A percentile compares a stretch with the other conserved stretches of the same genome.
These are phyloP conservation scores for Orchestes rusci DNA, from an alignment of 2,888 invertebrate species.

Conservation along the genomic window DNA sequence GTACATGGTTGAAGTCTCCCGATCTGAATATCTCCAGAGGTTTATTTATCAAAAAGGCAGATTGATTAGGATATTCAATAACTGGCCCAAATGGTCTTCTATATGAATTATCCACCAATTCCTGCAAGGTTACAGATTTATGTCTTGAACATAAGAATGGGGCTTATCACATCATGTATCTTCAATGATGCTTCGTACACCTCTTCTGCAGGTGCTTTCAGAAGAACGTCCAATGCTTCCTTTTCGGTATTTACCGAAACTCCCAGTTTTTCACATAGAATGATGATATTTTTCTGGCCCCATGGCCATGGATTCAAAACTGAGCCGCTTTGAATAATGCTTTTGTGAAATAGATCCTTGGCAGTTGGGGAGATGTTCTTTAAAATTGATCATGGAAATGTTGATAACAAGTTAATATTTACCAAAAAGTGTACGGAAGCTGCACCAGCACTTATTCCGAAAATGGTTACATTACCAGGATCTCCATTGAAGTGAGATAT, in stretches of 20 bases:
- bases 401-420: neutral
- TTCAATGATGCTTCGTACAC: slow-evolving; percentile 21
- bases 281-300: slow-evolving; percentile 21
- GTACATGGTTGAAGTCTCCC: slow-evolving; percentile 34
- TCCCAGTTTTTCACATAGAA: slow-evolving; percentile 24
- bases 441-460: slow-evolving; percentile 49
- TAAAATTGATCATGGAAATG: neutral
- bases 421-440: slow-evolving; percentile 45
- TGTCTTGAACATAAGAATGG: too few species aligned
- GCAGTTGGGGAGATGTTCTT: slow-evolving; percentile 39
- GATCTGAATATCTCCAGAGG: slow-evolving; percentile 30
- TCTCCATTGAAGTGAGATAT: slow-evolving; percentile 46
- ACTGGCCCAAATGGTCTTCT: slow-evolving; percentile 26
- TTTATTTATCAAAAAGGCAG: slow-evolving; percentile 32
- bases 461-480: slow-evolving; percentile 46
- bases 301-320: slow-evolving; percentile 27
- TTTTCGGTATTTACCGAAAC: slow-evolving; percentile 36
- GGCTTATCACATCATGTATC: slow-evolving; percentile 17
- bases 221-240: slow-evolving; percentile 39
- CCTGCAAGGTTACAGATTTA: too few species aligned
- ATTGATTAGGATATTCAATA: slow-evolving; percentile 28
- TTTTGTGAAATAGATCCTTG: slow-evolving; percentile 34
- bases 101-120: neutral
- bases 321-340: slow-evolving; percentile 31
- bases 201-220: slow-evolving; percentile 35